Evolutionary conservation across 2,113 vertebrate genomes (phyloP).

Genomic region (Chlorodrepanis virens): DNA sequence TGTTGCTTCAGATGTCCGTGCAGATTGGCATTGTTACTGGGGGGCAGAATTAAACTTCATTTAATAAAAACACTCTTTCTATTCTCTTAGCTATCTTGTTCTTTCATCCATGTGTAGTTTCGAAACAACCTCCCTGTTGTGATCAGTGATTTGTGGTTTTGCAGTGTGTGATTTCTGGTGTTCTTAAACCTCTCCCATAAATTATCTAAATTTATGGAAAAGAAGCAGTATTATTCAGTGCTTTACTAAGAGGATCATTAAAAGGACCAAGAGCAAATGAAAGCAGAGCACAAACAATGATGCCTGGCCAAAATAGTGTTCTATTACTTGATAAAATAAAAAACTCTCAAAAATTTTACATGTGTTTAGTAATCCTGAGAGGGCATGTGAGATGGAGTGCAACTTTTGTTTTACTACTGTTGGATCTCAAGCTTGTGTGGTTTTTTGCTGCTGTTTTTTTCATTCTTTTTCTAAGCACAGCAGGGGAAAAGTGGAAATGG

Average conservation of each 20-base stretch:
- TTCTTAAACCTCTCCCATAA: slow-evolving; percentile 45
- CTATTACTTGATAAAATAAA: slow-evolving; percentile 12
- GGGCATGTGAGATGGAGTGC: neutral
- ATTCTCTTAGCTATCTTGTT: slow-evolving; percentile 28
- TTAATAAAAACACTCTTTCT: slow-evolving; percentile 45
- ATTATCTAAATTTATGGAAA: slow-evolving; percentile 38
- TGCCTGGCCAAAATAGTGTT: neutral
- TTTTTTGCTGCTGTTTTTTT: slow-evolving; percentile 2
- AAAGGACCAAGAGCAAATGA: neutral
- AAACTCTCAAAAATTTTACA: neutral
- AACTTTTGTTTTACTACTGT: slow-evolving; percentile 22
- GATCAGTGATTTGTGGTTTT: slow-evolving; percentile 56
- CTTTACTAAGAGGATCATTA: slow-evolving; percentile 14
- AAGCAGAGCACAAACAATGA: neutral
- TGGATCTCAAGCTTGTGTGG: neutral
- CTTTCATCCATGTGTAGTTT: slow-evolving; percentile 11
- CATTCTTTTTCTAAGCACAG: neutral
- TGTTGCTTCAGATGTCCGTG: neutral
- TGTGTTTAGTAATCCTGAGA: slow-evolving; percentile 10
- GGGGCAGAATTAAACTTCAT: neutral
- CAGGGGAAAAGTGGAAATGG: neutral
- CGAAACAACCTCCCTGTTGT: slow-evolving; percentile 9
- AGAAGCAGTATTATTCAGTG: slow-evolving; percentile 27
- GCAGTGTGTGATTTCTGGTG: slow-evolving; percentile 32
- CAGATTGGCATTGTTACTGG: neutral